Evolutionary conservation across 2,113 vertebrate species (phyloP), one percentile per base, ranked within the genome.

Genomic region (Cavia aperea): DNA sequence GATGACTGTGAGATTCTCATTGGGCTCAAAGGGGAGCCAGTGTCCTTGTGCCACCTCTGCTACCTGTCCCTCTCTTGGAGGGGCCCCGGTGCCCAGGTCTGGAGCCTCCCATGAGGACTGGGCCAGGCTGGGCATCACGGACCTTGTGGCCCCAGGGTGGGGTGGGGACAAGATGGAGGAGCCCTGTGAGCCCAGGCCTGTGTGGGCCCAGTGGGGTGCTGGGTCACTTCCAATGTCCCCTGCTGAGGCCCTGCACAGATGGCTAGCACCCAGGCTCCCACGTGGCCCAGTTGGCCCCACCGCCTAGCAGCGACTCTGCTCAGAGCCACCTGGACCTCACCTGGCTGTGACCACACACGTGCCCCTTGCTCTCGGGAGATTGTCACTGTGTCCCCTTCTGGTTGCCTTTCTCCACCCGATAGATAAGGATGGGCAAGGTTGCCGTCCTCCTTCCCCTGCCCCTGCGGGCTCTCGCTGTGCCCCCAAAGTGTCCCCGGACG

Each of bases 381-480:
- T 51, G 43, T 31, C 24, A 14, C 7, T 26, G 0, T 5, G 73
- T 7, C 75, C 46, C 29, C 75, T 31, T 12, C 73, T 7, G 46
- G 4, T 7, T 36, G 26, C 18, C 51, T 24, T 12, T 33, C 75
- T 29, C 75, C 75, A 75, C 46, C 51, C 10, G 8, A 51, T 16
- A 54, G 75, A 49, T 33, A 54, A 33, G 26, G 29, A 49, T 2
- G 24, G 73, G 46, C 3, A 16, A 19, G 77, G 16, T 31, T 8
- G 1, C 23, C 1, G 0, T 4, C 0, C 7, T 33, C 46, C 68
- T 26, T 26, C n/a, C 56, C 21, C 1, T 0, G 13, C n/a, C 56
- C 21, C 1, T 0, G 13, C 4, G 79, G 6, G n/a, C 36, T 72
- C 1, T 36, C 36, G 73, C 56, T 2, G 23, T 9, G 65, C 19